phyloP scores from a whole-genome alignment of 2,888 invertebrate species.

The Catotricha subobsoleta region DNA sequence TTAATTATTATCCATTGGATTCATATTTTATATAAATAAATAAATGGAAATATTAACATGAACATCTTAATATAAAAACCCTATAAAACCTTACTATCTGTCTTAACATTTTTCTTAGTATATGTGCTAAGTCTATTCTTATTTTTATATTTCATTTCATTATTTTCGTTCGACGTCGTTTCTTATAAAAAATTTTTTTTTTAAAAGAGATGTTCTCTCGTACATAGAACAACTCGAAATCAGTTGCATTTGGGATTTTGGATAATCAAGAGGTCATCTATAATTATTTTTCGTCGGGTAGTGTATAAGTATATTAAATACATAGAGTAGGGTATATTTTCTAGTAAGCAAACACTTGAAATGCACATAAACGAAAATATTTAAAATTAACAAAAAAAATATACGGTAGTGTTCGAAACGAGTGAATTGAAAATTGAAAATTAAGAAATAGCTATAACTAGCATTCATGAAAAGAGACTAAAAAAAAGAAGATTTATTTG shows the following conservation, averaged over 20 bases:
- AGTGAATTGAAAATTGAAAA: neutral
- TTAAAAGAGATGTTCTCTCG: neutral
- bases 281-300: slow-evolving; percentile 5
- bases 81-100: neutral
- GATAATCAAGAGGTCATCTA: slow-evolving; percentile 4
- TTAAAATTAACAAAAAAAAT: neutral
- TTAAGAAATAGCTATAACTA: neutral
- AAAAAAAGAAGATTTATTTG: neutral
- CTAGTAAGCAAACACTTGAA: neutral
- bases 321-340: neutral
- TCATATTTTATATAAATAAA: too few species aligned
- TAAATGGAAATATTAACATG: too few species aligned
- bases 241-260: slow-evolving; percentile 9
- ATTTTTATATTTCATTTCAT: too few species aligned
- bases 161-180: too few species aligned
- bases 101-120: neutral
- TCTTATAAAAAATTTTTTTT: neutral
- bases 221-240: neutral
- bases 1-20: too few species aligned
- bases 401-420: neutral
- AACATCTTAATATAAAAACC: neutral
- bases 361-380: neutral
- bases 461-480: too few species aligned
- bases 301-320: too few species aligned
- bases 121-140: neutral